Base-by-base conservation (phyloP, 2,888 invertebrate genomes). In the Coelogynopora nodosa region DNA sequence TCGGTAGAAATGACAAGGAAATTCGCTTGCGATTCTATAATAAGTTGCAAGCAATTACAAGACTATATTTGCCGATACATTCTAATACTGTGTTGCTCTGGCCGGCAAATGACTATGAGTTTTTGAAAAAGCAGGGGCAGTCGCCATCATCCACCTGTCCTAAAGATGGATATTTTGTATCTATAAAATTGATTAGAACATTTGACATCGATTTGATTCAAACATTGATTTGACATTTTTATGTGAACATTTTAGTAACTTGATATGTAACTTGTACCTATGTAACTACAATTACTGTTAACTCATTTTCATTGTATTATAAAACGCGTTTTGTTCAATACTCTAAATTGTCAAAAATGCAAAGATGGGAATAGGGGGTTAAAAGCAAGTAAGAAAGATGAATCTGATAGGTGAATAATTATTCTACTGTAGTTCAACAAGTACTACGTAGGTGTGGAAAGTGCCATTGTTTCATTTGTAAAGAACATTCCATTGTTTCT, bases 1-100 rank as follows among this genome's bases (percentile, higher is more conserved):
- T 49, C 49, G 49, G 49, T 49, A 49, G 49, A 49, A 49, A 49
- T 49, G 27, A 87, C 84, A 67, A 23, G 13, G 13, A 86, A 80
- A 74, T 74, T 23, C 74, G 74, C 27, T 26, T 74, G 27, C 18
- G 74, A 74, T 74, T 74, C 74, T 74, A 74, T 26, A 74, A 74
- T 13, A 74, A 74, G 74, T 26, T 74, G 74, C 74, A 74, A 74
- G 18, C 18, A 23, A 23, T 74, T 13, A 26, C 27, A 23, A 74
- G 27, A 74, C 27, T 74, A 26, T 26, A 26, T 23, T 26, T 74
- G 23, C 74, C 74, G 27, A 26, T 74, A 13, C 18, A 74, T 26
- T 13, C 18, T 23, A 74, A 74, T 74, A 26, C 27, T 13, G 27
- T 74, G 18, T 74, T 74, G 74, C 27, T 74, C 27, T 74, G 74